Evolutionary conservation across 30 jellyfish, hydroid and myxozoan genomes (phyloP).

Genomic region (Haliclystus octoradiatus): DNA sequence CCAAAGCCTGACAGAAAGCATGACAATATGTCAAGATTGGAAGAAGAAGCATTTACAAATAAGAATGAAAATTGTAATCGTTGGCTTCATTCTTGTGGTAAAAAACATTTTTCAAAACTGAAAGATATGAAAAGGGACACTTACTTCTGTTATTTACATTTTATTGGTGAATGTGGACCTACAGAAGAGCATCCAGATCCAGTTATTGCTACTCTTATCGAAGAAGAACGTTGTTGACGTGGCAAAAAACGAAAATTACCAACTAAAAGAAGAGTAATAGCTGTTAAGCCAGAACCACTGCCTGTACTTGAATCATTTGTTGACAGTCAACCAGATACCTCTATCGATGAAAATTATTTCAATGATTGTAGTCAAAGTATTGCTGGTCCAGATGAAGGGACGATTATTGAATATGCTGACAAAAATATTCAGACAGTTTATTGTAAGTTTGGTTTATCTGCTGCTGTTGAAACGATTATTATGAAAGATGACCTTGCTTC

Average conservation of each 20-base stretch:
- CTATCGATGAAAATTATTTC: too few relatives aligned
- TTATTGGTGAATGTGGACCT: slow-evolving; percentile 18
- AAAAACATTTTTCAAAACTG: slow-evolving; percentile 2
- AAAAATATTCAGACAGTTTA: slow-evolving; percentile 4
- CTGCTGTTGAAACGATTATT: slow-evolving; percentile 14
- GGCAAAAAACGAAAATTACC: too few relatives aligned
- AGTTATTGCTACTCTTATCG: slow-evolving; percentile 14
- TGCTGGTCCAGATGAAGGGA: too few relatives aligned
- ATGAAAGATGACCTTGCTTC: slow-evolving; percentile 8
- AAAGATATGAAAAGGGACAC: slow-evolving; percentile 25
- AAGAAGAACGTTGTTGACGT: too few relatives aligned
- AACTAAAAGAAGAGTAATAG: too few relatives aligned
- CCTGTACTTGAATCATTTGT: too few relatives aligned
- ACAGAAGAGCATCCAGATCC: slow-evolving; percentile 40
- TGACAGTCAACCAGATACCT: too few relatives aligned
- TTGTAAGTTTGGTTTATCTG: slow-evolving; percentile 18
- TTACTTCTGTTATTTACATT: slow-evolving; percentile 21
- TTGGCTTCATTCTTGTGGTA: slow-evolving; percentile 30
- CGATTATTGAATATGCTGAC: too few relatives aligned
- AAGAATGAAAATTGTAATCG: neutral
- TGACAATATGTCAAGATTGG: slow-evolving; percentile 51
- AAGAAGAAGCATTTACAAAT: neutral
- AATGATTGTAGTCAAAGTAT: too few relatives aligned
- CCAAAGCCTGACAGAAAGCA: slow-evolving; percentile 33
- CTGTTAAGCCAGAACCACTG: too few relatives aligned